Conservation (phyloP, 2,888 invertebrate species). For the Zaprionus obscuricornis region DNA sequence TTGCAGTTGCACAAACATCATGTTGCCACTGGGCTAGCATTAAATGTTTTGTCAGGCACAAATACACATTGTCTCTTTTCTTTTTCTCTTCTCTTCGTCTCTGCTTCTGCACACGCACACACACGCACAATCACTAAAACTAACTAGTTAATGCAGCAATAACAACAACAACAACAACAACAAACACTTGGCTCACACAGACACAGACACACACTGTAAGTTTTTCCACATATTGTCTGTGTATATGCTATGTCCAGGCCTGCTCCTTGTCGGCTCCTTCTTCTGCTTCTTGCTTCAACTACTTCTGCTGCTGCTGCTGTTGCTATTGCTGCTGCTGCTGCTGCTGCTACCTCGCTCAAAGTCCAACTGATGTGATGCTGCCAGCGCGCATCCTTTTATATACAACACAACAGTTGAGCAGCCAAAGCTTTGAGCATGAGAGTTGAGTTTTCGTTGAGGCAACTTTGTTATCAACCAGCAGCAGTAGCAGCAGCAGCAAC, state of each 20-base stretch:
- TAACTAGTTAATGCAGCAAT: too few species aligned
- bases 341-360: conserved; percentile 70
- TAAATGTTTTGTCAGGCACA: too few species aligned
- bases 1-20: too few species aligned
- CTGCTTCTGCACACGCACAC: conserved; percentile 8
- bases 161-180: too few species aligned
- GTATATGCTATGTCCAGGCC: conserved; percentile 28
- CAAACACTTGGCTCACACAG: too few species aligned
- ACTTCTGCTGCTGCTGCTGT: conserved; percentile 35
- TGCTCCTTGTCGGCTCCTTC: conserved; percentile 26
- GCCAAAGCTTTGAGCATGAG: conserved; percentile 31
- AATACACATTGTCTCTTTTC: too few species aligned
- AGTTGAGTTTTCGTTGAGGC: too few species aligned
- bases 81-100: too few species aligned
- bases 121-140: conserved; percentile 17
- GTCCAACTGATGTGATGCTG: conserved; percentile 72
- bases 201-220: too few species aligned
- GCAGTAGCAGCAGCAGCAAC: conserved; percentile 14
- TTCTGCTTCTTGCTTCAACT: conserved; percentile 11
- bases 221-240: conserved; percentile 31
- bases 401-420: conserved; percentile 26
- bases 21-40: too few species aligned
- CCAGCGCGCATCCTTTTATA: conserved; percentile 73
- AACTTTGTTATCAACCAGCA: conserved; percentile 48
- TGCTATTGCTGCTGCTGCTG: conserved; percentile 39